These are phyloP conservation scores for Gobio occitaniae DNA, from an alignment of 2,797 vertebrate genomes.

Conservation along the genomic window DNA sequence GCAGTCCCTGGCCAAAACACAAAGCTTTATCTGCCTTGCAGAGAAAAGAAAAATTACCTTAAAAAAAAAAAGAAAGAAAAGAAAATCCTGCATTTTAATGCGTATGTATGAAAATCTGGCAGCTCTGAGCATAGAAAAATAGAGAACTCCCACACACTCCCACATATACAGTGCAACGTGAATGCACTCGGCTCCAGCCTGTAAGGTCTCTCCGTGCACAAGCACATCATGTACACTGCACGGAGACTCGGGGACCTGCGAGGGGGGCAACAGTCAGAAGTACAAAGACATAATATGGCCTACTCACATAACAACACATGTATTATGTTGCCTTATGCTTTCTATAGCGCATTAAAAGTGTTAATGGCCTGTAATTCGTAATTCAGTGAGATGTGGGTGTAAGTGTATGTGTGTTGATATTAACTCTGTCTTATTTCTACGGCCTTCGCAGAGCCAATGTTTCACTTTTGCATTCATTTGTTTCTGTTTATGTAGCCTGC, in stretches of 20 bases:
- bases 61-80: slow-evolving; percentile 34
- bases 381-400: slow-evolving; percentile 54
- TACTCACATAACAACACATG: slow-evolving; percentile 54
- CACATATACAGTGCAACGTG: slow-evolving; percentile 65
- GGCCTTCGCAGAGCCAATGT: slow-evolving; percentile 22
- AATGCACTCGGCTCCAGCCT: slow-evolving; percentile 74
- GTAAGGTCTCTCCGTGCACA: slow-evolving; percentile 69
- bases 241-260: slow-evolving; percentile 48
- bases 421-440: slow-evolving; percentile 25
- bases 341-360: slow-evolving; percentile 47
- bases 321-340: slow-evolving; percentile 40
- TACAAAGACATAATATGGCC: slow-evolving; percentile 51
- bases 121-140: slow-evolving; percentile 66
- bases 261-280: slow-evolving; percentile 55
- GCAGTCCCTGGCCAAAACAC: slow-evolving; percentile 49
- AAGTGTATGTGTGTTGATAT: slow-evolving; percentile 32
- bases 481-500: slow-evolving; percentile 26
- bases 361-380: slow-evolving; percentile 54
- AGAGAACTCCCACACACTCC: slow-evolving; percentile 78
- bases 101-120: slow-evolving; percentile 58
- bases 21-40: slow-evolving; percentile 40
- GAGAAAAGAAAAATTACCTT: slow-evolving; percentile 62
- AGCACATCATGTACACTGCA: slow-evolving; percentile 64
- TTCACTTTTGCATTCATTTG: slow-evolving; percentile 42
- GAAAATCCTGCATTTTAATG: slow-evolving; percentile 55